Base-by-base conservation (phyloP, 2,888 invertebrate genomes). In the Chrysotoxum bicinctum region DNA sequence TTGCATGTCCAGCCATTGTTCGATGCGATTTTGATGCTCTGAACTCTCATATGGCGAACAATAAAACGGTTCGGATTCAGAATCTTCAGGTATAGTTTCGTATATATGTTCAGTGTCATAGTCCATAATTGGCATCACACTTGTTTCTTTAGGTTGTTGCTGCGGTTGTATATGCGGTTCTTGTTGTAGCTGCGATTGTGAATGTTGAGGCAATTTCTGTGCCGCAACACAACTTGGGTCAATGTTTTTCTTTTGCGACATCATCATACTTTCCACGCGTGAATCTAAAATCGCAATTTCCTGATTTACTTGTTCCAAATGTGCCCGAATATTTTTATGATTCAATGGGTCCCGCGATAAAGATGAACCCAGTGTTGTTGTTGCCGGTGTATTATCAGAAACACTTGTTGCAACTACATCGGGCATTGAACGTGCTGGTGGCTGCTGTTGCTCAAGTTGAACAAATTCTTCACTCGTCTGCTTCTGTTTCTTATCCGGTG, bases 31-130 rank as follows among this genome's bases (percentile, higher is more conserved):
- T 37, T 85, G 83, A 81, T 88, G 87, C 21, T 83, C 83, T 2
- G 90, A 89, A 70, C 89, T 91, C 88, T 94, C 94, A 89, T 94
- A 94, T 1, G 94, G 94, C 40, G 93, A 93, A 54, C 94, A 94
- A 88, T 94, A 94, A 62, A 94, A 93, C 1, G 94, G 94, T 87
- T 95, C 94, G 2, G 92, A 89, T 87, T 93, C 93, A 1, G 93
- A 93, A 88, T 94, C 94, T 87, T 94, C 94, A 1, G 94, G 94
- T 88, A 94, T 94, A 3, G 94, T 94, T 89, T 94, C 94, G 88
- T 94, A 94, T 73, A 94, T 94, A 89, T 95, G 94, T 87, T 94
- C 94, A 14, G 93, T 93, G 83, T 94, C 94, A 85, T 93, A 93
- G 77, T 92, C 92, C n/a, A 88, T 87, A 7, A 79, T 40, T 26